Base-by-base conservation (phyloP, 1,140 invertebrate species). In the Helicoverpa armigera region DNA sequence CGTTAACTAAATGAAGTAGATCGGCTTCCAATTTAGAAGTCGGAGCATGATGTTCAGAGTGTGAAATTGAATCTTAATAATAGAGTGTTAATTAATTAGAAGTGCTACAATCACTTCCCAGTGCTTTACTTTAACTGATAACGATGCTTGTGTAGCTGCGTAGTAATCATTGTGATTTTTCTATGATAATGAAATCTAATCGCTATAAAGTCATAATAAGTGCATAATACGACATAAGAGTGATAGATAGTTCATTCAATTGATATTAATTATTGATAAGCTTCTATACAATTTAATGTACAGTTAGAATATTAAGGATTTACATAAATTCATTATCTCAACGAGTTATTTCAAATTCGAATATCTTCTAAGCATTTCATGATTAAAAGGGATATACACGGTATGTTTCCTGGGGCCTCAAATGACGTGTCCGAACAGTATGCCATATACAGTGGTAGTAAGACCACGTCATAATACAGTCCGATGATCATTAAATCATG, bases 1-100 rank as follows among this genome's bases (percentile, higher is more conserved):
- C 67, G 69, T 80, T 13, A 51, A 63, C 31, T 73, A n/a, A 60
- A 50, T 70, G 65, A 79, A 58, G 35, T 70, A 60, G 63, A 58
- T 70, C 53, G 53, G 50, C 18, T 79, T 79, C 31, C 54, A 50
- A 65, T 58, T 69, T 31, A 50, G 14, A 79, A 79, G 31, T 43
- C 54, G 23, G n/a, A 67, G 65, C 31, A 31, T 58, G 63, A 70
- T 51, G 50, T 16, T 35, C 43, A 63, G 14, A 43, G 53, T 18
- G 61, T 54, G 51, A 63, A 79, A 79, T 70, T 31, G 53, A 70
- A 70, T 43, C 53, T 69, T 56, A 31, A 53, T 69, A 69, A 65
- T 54, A 77, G n/a, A 69, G 29, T n/a, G 56, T 63, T 23, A 51
- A 77, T 51, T 77, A 23, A 77, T 77, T 65, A 65, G 18, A 31